Evolutionary conservation across 2,113 vertebrate genomes (phyloP), one percentile per base, ranked within the genome.

Genomic region (Phaetusa simplex): DNA sequence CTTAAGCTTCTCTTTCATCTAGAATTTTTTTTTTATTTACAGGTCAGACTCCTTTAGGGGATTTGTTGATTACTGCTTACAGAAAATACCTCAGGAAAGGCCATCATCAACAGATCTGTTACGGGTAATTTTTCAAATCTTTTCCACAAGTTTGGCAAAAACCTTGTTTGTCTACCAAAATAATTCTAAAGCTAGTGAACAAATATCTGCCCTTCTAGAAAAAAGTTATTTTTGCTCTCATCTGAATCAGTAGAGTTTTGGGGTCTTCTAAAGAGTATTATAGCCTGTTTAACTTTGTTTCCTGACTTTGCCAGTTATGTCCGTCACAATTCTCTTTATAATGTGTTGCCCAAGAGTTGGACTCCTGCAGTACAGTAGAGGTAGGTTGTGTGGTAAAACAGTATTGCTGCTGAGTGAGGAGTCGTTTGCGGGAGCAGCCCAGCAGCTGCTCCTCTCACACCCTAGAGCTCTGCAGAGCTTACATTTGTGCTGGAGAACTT

Each of bases 51-150:
- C 98, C 95, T 99, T 99, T 97, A 98, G 99, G 98, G 99, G 98
- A 98, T 99, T 99, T 96, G 99, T 99, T 94, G 99, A 99, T 98
- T 99, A 99, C 99, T 99, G 99, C 99, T 99, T 99, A 98, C 99
- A 99, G 98, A 99, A 99, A 98, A 99, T 99, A 99, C 99, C 99
- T 99, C 99, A 99, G 98, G 99, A 99, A 98, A 98, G 99, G 97
- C 99, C 99, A 87, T 99, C 99, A 8, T 99, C 99, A 56, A 98
- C 98, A 82, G 99, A 99, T 96, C 98, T 99, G 80, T 98, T 99
- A 98, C 98, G 98, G 98, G 99, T 99, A 99, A 99, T 64, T 93
- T 96, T 96, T 96, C 78, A 90, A 42, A 61, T 72, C 43, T 97
- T 55, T 95, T 96, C 64, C 61, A 62, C n/a, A 81, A 83, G 36